Evolutionary conservation across 2,797 vertebrate genomes (phyloP).

Genomic region (Peromyscus nudipes): DNA sequence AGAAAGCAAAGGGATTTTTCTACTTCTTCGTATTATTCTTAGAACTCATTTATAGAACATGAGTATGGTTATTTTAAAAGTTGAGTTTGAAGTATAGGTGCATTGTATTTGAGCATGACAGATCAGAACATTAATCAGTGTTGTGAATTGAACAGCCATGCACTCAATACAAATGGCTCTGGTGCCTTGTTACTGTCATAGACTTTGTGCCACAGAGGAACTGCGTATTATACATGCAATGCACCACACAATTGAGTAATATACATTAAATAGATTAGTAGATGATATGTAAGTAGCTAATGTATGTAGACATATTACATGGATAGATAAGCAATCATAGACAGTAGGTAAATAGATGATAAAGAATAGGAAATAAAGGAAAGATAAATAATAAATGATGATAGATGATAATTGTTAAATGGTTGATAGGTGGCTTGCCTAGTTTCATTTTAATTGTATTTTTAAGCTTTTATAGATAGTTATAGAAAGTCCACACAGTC

Average conservation of each 20-base stretch:
- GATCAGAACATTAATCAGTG: background rate
- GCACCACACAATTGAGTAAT: background rate
- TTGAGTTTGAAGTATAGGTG: background rate
- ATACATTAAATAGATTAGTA: background rate
- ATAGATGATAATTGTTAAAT: background rate
- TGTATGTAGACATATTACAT: background rate
- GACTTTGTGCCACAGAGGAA: background rate
- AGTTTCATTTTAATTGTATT: constrained; percentile 2
- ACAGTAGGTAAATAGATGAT: background rate
- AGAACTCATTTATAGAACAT: background rate
- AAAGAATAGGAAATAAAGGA: background rate
- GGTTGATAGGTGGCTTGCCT: background rate
- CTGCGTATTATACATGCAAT: too few species aligned
- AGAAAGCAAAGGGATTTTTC: background rate
- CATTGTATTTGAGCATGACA: background rate
- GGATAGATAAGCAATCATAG: background rate
- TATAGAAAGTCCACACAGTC: background rate
- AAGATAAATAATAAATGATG: background rate
- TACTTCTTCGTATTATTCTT: background rate
- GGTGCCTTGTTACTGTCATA: background rate
- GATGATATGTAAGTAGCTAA: too few species aligned
- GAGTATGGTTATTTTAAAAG: background rate
- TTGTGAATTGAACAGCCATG: background rate
- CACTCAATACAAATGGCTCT: background rate
- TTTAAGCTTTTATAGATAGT: constrained; percentile 3